phyloP scores from a whole-genome alignment of 2,797 vertebrate species.

The Apogon talboti region DNA sequence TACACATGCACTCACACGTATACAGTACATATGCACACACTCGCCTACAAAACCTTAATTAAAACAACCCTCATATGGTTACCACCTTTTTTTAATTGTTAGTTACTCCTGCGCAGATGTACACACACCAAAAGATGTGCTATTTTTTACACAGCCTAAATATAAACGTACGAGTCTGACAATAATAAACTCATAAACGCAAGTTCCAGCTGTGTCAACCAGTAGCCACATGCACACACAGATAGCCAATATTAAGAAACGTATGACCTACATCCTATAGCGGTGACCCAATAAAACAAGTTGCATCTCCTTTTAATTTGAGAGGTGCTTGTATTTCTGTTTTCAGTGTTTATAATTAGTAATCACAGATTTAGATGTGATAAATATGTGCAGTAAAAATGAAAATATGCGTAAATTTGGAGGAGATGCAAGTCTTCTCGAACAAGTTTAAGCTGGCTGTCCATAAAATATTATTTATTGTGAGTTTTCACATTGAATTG shows the following conservation, averaged over 20 bases:
- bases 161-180: neutral
- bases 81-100: no score
- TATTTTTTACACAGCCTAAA: constrained; percentile 3
- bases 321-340: no score
- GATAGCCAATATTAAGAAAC: constrained; percentile 3
- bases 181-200: constrained; percentile 14
- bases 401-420: no score
- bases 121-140: constrained; percentile 9
- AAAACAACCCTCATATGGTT: no score
- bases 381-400: no score
- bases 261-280: constrained; percentile 39
- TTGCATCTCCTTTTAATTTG: neutral
- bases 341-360: no score
- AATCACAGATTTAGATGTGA: no score
- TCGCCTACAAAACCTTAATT: neutral
- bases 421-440: no score
- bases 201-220: constrained; percentile 7
- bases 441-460: no score
- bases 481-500: no score
- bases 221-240: constrained; percentile 1
- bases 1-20: neutral
- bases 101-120: constrained; percentile 7
- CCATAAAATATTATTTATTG: no score
- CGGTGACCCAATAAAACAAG: constrained; percentile 28
- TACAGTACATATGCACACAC: constrained; percentile 17